A percentile compares a stretch with the other conserved stretches of the same genome.
Conservation (phyloP, 2,888 invertebrate genomes). For the Leucoma salicis region DNA sequence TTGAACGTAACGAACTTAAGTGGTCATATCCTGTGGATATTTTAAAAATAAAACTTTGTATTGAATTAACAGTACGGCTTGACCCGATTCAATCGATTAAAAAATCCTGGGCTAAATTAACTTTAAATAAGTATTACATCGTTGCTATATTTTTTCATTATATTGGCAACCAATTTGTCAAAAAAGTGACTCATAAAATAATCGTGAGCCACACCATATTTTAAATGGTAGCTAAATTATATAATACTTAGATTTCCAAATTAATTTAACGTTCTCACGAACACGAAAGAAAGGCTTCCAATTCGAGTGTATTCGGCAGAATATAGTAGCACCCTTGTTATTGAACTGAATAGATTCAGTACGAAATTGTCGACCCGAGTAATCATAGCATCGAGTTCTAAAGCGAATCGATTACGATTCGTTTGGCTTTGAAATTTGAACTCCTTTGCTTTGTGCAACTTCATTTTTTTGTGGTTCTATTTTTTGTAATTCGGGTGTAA, state of each 20-base stretch:
- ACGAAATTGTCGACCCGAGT: slow-evolving; percentile 33
- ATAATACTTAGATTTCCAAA: slow-evolving; percentile 32
- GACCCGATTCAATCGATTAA: background rate
- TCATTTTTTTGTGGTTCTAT: slow-evolving; percentile 33
- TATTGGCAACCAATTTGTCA: background rate
- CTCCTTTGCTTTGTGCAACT: slow-evolving; percentile 42
- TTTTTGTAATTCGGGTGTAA: slow-evolving; percentile 29
- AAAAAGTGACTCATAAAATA: slow-evolving; percentile 8
- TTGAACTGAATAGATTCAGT: slow-evolving; percentile 37
- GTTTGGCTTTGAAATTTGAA: slow-evolving; percentile 60
- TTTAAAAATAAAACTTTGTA: slow-evolving; percentile 20
- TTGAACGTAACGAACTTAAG: slow-evolving; percentile 39
- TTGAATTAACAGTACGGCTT: background rate
- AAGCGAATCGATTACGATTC: slow-evolving; percentile 57
- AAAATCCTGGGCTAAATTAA: too few species aligned
- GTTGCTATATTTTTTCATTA: background rate
- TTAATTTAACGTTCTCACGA: slow-evolving; percentile 48
- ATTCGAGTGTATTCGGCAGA: slow-evolving; percentile 41
- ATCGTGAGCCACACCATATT: slow-evolving; percentile 13
- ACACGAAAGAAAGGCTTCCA: slow-evolving; percentile 40
- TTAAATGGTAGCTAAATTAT: slow-evolving; percentile 23
- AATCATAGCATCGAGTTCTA: slow-evolving; percentile 43
- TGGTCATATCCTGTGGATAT: slow-evolving; percentile 46
- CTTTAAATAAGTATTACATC: too few species aligned
- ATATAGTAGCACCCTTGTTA: slow-evolving; percentile 50